Conservation (phyloP, 37 sponge, comb jelly and placozoan genomes). For the Halichondria panicea region DNA sequence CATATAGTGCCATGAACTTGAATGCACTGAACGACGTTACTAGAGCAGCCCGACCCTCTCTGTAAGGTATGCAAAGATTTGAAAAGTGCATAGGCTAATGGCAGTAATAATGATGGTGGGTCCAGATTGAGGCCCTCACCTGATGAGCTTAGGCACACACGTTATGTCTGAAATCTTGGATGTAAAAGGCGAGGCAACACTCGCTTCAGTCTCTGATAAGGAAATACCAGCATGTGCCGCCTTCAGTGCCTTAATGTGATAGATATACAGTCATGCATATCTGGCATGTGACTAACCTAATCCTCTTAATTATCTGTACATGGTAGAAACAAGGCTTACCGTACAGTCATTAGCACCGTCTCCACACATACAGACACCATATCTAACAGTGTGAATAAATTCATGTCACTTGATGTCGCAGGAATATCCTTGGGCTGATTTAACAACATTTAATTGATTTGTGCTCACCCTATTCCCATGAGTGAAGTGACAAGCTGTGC, state of each 20-base stretch:
- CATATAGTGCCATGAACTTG: conserved; percentile 96
- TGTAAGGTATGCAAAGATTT: conserved; percentile 13
- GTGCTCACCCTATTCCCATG: conserved; percentile 78
- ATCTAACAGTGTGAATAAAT: too few species aligned
- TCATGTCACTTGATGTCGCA: too few species aligned
- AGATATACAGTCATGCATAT: too few species aligned
- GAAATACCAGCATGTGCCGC: conserved; percentile 93
- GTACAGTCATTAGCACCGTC: conserved; percentile 99
- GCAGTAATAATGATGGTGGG: too few species aligned
- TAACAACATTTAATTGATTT: too few species aligned
- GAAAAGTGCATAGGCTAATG: too few species aligned
- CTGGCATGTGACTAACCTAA: too few species aligned
- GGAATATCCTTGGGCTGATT: too few species aligned
- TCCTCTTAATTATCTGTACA: too few species aligned
- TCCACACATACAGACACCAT: conserved; percentile 92
- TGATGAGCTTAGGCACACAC: conserved; percentile 74
- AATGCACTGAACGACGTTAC: conserved; percentile 90
- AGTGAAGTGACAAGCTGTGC: conserved; percentile 78
- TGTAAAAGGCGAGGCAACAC: conserved; percentile 93
- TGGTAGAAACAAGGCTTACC: too few species aligned
- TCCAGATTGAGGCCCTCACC: too few species aligned
- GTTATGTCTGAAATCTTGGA: conserved; percentile 77
- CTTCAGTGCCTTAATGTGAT: conserved; percentile 91
- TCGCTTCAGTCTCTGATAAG: conserved; percentile 95
- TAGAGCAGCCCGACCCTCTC: conserved; percentile 91